These are phyloP conservation scores for Pterophyllum scalare DNA, from an alignment of 2,113 vertebrate genomes.

Conservation along the genomic window DNA sequence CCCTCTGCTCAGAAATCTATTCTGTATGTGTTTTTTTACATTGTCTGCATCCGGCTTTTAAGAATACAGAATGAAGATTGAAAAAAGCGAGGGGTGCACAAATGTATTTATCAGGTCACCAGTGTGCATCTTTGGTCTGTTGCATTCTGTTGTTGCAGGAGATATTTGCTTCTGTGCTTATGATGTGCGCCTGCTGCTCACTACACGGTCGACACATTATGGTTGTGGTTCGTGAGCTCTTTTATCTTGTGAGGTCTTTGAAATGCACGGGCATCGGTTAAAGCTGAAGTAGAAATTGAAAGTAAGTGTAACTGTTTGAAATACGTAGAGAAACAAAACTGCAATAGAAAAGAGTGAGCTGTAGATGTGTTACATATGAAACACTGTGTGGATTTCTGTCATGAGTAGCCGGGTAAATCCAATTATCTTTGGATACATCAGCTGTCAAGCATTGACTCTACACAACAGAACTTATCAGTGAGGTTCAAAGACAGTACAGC, in stretches of 20 bases:
- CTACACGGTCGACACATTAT: background rate
- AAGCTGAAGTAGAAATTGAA: background rate
- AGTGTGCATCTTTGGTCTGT: background rate
- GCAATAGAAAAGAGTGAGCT: background rate
- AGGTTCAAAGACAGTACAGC: too few relatives aligned
- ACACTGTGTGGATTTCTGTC: too few relatives aligned
- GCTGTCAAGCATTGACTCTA: too few relatives aligned
- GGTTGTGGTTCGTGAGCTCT: background rate
- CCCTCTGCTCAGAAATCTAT: background rate
- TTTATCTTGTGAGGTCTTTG: background rate
- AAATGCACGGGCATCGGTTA: too few relatives aligned
- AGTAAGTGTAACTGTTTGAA: background rate
- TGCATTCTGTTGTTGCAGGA: background rate
- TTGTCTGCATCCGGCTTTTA: background rate
- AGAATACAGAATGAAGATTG: background rate
- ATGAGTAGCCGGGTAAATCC: too few relatives aligned
- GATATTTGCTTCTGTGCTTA: background rate
- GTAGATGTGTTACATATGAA: background rate
- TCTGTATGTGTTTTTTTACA: background rate
- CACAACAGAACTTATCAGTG: too few relatives aligned
- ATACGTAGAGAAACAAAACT: background rate
- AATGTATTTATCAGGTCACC: background rate
- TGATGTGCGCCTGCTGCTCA: background rate
- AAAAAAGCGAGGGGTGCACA: background rate
- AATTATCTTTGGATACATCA: too few relatives aligned